phyloP scores from a whole-genome alignment of 2,888 invertebrate genomes.

The Mesorhabditis spiculigera region DNA sequence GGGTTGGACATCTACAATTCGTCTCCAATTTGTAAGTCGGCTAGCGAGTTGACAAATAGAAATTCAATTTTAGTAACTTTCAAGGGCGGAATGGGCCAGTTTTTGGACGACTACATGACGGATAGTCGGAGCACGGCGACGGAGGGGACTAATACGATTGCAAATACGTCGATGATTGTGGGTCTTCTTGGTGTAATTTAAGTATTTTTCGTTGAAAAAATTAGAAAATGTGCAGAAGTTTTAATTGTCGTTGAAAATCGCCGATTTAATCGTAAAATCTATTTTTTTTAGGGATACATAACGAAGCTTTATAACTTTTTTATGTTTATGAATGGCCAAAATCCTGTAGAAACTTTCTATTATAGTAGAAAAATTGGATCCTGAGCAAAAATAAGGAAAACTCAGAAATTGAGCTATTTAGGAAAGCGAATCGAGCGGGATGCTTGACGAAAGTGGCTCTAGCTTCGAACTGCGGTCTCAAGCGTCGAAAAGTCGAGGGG shows the following conservation, averaged over 20 bases:
- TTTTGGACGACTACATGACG: slow-evolving; percentile 40
- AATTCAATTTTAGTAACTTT: neutral
- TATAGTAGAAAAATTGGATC: too few relatives aligned
- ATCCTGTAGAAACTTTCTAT: too few relatives aligned
- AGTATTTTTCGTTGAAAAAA: neutral
- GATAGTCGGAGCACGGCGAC: slow-evolving; percentile 25
- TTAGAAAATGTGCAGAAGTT: too few relatives aligned
- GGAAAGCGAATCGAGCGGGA: neutral
- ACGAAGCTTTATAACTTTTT: too few relatives aligned
- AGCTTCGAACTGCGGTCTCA: neutral
- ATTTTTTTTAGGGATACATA: too few relatives aligned
- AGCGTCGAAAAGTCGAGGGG: neutral
- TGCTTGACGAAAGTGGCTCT: neutral
- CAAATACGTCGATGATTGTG: slow-evolving; percentile 20
- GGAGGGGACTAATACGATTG: slow-evolving; percentile 27
- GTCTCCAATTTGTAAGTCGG: neutral
- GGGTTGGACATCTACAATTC: neutral
- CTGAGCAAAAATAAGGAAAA: too few relatives aligned
- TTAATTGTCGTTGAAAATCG: too few relatives aligned
- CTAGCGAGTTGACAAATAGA: too few relatives aligned
- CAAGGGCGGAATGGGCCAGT: slow-evolving; percentile 16
- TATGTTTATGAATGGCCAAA: too few relatives aligned
- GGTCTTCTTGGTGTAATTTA: slow-evolving; percentile 23
- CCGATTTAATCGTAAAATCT: too few relatives aligned
- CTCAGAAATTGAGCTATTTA: neutral